These are phyloP conservation scores for Coracias cyanogaster DNA, from an alignment of 2,797 vertebrate genomes.

Conservation along the genomic window DNA sequence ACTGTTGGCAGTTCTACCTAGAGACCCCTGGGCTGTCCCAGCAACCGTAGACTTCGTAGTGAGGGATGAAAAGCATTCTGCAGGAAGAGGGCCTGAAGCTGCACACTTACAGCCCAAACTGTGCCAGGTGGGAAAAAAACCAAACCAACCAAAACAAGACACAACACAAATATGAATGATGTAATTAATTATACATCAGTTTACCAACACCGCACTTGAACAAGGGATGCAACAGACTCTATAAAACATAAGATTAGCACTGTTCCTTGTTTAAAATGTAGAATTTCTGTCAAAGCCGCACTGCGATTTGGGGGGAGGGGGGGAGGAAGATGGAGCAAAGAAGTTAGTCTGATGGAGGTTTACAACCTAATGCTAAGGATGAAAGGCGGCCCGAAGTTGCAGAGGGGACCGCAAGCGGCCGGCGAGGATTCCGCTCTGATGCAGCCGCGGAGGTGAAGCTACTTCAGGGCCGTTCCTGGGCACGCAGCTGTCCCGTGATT, in stretches of 20 bases:
- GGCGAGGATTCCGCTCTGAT: not conserved
- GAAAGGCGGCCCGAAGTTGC: not conserved
- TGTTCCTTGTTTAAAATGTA: not conserved
- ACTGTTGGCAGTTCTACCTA: not conserved
- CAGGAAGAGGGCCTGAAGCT: not conserved
- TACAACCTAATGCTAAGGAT: not conserved
- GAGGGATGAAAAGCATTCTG: not conserved
- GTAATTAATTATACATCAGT: not conserved
- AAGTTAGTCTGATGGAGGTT: not conserved
- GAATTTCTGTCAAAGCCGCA: not conserved
- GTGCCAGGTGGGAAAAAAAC: not conserved
- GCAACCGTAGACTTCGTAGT: not conserved
- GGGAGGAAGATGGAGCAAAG: not conserved
- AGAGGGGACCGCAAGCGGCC: not conserved
- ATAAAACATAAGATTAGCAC: not conserved
- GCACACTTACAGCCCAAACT: not conserved
- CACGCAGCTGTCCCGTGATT: not conserved
- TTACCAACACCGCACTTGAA: not conserved
- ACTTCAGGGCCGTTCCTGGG: not conserved
- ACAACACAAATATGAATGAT: not conserved
- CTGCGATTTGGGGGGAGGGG: fast-evolving
- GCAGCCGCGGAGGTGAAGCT: not conserved
- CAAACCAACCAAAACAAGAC: too few relatives aligned
- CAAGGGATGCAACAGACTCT: not conserved
- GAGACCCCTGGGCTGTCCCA: not conserved